Evolutionary conservation across 2,888 invertebrate genomes (phyloP).

Genomic region (Tortricodes alternella): DNA sequence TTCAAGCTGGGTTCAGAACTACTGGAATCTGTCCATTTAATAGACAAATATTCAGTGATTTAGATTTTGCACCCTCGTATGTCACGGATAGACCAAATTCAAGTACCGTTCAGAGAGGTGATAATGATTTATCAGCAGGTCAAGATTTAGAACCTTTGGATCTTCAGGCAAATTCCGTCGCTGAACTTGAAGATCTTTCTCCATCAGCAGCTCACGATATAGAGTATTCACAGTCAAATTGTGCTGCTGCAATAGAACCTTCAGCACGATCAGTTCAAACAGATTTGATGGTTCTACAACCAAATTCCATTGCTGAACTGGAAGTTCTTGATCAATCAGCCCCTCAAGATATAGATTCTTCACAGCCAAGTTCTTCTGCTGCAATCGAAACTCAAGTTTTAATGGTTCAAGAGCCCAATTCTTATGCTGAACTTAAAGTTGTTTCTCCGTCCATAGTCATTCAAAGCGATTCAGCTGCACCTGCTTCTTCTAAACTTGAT

Average conservation of each 20-base stretch:
- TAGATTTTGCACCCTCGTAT: no score
- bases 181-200: neutral
- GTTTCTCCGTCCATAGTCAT: no score
- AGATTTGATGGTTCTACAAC: neutral
- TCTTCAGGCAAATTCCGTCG: neutral
- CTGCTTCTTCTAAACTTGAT: neutral
- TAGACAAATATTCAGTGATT: no score
- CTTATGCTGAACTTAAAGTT: no score
- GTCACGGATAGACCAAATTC: neutral
- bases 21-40: no score
- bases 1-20: constrained; percentile 3
- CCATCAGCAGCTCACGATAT: neutral
- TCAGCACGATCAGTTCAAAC: neutral
- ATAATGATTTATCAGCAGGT: neutral
- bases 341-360: no score
- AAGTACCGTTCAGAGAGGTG: neutral
- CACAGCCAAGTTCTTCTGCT: no score
- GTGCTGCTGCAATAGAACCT: neutral
- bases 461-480: no score
- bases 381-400: no score
- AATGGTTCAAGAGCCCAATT: no score
- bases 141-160: neutral
- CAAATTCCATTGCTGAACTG: neutral
- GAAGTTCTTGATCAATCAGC: neutral
- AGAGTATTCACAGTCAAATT: neutral